Percentiles rank a stretch among this genome's conserved stretches.
Conservation (phyloP, 2,888 invertebrate genomes). For the Dasysyrphus albostriatus region DNA sequence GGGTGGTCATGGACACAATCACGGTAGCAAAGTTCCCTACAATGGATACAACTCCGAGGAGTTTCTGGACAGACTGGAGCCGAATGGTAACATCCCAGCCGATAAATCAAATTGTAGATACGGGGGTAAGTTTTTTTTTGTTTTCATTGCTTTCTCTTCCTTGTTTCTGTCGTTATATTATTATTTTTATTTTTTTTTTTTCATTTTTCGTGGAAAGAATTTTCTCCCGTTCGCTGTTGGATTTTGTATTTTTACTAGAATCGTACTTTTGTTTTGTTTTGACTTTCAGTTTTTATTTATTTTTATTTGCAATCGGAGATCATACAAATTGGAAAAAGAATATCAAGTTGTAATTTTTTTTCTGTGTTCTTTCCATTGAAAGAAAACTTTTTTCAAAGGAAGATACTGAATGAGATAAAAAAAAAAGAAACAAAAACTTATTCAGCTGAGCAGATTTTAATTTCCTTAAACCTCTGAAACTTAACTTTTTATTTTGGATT, state of each 20-base stretch:
- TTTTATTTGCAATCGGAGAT: conserved; percentile 59
- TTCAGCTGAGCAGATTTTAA: conserved; percentile 64
- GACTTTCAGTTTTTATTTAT: conserved; percentile 5
- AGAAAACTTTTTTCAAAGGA: not conserved
- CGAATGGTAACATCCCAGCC: conserved; percentile 95
- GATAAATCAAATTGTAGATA: conserved; percentile 91
- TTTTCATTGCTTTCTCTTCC: conserved; percentile 20
- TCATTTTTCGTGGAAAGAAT: conserved; percentile 16
- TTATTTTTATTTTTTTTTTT: not conserved
- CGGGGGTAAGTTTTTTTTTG: conserved; percentile 84
- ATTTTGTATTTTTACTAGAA: not conserved
- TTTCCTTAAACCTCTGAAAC: conserved; percentile 49
- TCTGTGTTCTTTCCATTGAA: not conserved
- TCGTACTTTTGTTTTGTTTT: conserved; percentile 45
- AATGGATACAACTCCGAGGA: conserved; percentile 96
- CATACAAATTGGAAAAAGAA: conserved; percentile 67
- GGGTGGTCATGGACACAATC: conserved; percentile 84
- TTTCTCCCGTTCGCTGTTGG: conserved; percentile 6
- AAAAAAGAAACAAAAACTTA: conserved; percentile 11
- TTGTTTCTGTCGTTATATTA: not conserved
- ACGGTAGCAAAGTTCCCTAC: conserved; percentile 91
- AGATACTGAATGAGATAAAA: too few relatives aligned
- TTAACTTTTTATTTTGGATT: conserved; percentile 8
- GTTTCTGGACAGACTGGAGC: conserved; percentile 96
- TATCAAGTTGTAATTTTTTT: conserved; percentile 35